phyloP scores from a whole-genome alignment of 2,888 invertebrate species.

The Choreutis nemorana region DNA sequence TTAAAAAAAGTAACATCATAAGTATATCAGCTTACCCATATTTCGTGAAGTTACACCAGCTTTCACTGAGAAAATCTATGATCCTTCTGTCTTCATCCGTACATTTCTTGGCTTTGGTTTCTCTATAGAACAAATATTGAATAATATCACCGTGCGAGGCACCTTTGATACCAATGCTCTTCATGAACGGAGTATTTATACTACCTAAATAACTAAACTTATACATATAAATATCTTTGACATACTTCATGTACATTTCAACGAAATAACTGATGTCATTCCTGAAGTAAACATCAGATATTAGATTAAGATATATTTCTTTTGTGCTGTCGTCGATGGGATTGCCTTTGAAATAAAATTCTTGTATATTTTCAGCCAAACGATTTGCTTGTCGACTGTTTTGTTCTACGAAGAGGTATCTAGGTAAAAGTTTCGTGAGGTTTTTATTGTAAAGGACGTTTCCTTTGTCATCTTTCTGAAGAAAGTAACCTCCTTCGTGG shows the following conservation, averaged over 20 bases:
- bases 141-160: conserved; percentile 44
- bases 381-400: conserved; percentile 14
- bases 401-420: conserved; percentile 19
- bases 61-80: conserved; percentile 29
- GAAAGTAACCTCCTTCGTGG: conserved; percentile 37
- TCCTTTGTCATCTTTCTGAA: conserved; percentile 23
- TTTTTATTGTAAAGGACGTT: conserved; percentile 27
- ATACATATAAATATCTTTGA: conserved; percentile 24
- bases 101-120: conserved; percentile 25
- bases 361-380: conserved; percentile 19
- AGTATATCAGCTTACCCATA: conserved; percentile 52
- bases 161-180: conserved; percentile 29
- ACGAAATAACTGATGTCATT: conserved; percentile 26
- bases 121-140: conserved; percentile 42
- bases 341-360: conserved; percentile 32
- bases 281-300: conserved; percentile 33
- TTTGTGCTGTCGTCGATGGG: conserved; percentile 16
- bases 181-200: conserved; percentile 37
- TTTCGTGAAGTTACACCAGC: conserved; percentile 41
- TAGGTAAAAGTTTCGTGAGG: conserved; percentile 31
- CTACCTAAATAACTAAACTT: conserved; percentile 37
- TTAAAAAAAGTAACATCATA: too few relatives aligned
- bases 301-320: conserved; percentile 25
- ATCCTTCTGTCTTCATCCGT: conserved; percentile 24
- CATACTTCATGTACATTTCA: conserved; percentile 22